These are phyloP conservation scores for Stictocephala bisonia DNA, from an alignment of 2,888 invertebrate genomes.

Conservation along the genomic window DNA sequence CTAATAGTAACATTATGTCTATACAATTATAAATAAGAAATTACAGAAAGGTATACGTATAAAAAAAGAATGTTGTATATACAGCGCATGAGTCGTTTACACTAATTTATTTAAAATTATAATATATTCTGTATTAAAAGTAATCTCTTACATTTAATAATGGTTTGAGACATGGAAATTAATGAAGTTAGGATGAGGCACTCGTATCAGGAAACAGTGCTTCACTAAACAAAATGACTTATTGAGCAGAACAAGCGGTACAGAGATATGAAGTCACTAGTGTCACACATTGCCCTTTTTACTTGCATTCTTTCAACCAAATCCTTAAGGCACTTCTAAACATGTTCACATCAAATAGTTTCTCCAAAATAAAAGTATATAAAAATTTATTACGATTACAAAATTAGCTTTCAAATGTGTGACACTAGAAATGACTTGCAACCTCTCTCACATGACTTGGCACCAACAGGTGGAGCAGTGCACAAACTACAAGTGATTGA, in stretches of 20 bases:
- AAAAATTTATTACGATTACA: slow-evolving; percentile 9
- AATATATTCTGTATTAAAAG: too few relatives aligned
- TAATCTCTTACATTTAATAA: too few relatives aligned
- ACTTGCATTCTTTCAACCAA: background rate
- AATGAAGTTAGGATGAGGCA: slow-evolving; percentile 22
- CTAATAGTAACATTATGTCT: too few relatives aligned
- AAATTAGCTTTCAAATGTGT: slow-evolving; percentile 17
- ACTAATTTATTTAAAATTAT: slow-evolving; percentile 18
- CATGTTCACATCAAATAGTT: background rate
- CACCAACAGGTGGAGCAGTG: background rate
- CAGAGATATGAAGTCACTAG: background rate
- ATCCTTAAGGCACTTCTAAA: slow-evolving; percentile 38
- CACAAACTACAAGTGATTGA: background rate
- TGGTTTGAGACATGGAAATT: slow-evolving; percentile 1
- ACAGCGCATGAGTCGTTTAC: background rate
- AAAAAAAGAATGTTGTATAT: slow-evolving; percentile 6
- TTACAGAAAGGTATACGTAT: too few relatives aligned
- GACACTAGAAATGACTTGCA: background rate
- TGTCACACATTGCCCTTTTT: background rate
- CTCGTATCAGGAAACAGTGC: slow-evolving; percentile 34
- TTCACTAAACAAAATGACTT: background rate
- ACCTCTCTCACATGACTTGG: background rate
- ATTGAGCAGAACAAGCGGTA: background rate
- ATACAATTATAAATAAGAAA: too few relatives aligned
- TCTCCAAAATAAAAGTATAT: background rate